Evolutionary conservation across 2,888 invertebrate genomes (phyloP), one percentile per base, ranked within the genome.

Genomic region (Rhagophthalmus giganteus): DNA sequence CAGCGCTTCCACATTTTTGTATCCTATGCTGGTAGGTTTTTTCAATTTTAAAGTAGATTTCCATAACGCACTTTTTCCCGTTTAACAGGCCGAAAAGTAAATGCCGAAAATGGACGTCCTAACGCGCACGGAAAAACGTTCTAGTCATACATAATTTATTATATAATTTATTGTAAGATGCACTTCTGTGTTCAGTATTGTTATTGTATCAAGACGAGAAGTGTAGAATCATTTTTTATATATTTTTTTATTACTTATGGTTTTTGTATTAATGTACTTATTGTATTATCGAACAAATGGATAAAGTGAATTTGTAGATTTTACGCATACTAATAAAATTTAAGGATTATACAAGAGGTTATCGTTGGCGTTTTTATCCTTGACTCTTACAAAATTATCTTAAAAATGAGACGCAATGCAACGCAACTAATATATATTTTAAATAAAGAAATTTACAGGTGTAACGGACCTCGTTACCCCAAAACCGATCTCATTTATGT

Each of bases 1-100:
- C 59, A 70, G 78, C 0, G 78, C 77, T 2, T 76, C 78, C 10
- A 87, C 88, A 4, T 90, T 90, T 74, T 69, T 90, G n/a, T 90
- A 92, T 67, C 88, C 90, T 9, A 66, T 80, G 64, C 72, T 74
- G 70, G 65, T 63, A 45, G 53, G 60, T 51, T 9, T n/a, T 24
- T 16, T n/a, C n/a, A n/a, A n/a, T n/a, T n/a, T n/a, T n/a, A n/a
- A n/a, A n/a, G n/a, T n/a, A n/a, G n/a, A n/a, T n/a, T n/a, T n/a
- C n/a, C n/a, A n/a, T 5, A 30, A 30, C 30, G 3, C 12, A 7
- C 7, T 7, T 11, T 5, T 5, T 11, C 7, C 7, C 30, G 12
- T 30, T 30, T n/a, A n/a, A 7, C 30, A 30, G 30, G 5, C 30
- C 12, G 30, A 30, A 30, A 30, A 30, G 12, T 30, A 30, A 30